These are phyloP conservation scores for Epinephelus coioides DNA, from an alignment of 2,797 vertebrate species.

Conservation along the genomic window DNA sequence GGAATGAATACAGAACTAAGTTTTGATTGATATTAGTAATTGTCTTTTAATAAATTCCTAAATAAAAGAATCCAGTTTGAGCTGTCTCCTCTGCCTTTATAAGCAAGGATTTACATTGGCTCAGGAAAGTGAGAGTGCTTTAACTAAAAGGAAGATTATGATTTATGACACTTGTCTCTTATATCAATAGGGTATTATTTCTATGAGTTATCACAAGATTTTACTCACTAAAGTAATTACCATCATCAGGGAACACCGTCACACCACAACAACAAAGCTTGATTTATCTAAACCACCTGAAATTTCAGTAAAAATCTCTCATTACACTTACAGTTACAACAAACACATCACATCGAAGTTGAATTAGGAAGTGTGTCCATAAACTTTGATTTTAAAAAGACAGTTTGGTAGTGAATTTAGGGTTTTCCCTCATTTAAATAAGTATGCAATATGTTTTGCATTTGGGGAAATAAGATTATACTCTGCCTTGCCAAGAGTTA, in stretches of 20 bases:
- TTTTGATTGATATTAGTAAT: conserved; percentile 11
- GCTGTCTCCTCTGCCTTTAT: neutral
- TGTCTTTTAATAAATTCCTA: neutral
- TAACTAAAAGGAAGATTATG: neutral
- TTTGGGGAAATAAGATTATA: neutral
- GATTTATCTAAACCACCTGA: neutral
- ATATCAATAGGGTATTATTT: neutral
- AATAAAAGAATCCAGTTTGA: neutral
- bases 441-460: neutral
- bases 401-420: neutral
- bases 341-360: neutral
- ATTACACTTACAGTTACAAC: neutral
- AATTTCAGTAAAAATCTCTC: neutral
- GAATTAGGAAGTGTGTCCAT: neutral
- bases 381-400: conserved; percentile 4
- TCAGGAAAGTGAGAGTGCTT: neutral
- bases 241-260: neutral
- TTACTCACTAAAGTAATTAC: neutral
- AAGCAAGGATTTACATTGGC: conserved; percentile 16
- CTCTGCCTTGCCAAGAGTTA: neutral
- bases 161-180: neutral
- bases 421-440: neutral
- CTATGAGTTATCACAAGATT: neutral
- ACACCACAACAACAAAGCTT: neutral
- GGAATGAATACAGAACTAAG: neutral